phyloP scores from a whole-genome alignment of 2,113 vertebrate genomes.

The Leptobrachium leishanense region DNA sequence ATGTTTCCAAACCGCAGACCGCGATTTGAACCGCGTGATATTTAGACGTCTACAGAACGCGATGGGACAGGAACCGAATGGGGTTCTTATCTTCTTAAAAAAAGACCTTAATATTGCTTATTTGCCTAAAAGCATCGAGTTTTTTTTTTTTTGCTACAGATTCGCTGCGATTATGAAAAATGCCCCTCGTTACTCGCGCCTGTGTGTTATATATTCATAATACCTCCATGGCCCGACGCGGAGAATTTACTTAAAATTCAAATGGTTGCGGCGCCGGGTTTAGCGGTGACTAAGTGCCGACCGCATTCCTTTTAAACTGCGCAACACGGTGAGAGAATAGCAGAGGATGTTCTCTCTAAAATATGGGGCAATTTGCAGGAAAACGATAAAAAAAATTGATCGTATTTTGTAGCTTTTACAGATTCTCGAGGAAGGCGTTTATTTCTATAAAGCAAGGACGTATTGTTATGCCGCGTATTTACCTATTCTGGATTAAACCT shows the following conservation, averaged over 20 bases:
- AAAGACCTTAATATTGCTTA: conserved; percentile 4
- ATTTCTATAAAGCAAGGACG: not conserved
- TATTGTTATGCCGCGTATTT: not conserved
- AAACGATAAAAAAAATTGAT: not conserved
- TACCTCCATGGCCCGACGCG: not conserved
- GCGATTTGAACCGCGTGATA: not conserved
- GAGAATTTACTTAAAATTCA: conserved; percentile 20
- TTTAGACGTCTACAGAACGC: not conserved
- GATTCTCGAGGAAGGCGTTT: not conserved
- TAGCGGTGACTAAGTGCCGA: conserved; percentile 4
- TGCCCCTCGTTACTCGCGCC: not conserved
- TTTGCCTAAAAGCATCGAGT: not conserved
- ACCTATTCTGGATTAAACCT: not conserved
- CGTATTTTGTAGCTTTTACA: not conserved
- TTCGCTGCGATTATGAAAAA: not conserved
- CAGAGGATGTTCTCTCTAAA: not conserved
- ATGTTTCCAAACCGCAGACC: too few relatives aligned
- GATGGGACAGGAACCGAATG: not conserved
- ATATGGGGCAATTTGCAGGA: conserved; percentile 12
- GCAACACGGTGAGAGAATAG: not conserved
- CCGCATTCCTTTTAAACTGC: not conserved
- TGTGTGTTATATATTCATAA: not conserved
- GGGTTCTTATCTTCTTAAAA: not conserved
- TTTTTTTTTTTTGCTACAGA: not conserved
- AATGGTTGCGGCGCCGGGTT: conserved; percentile 7